Conservation (phyloP, 2,113 vertebrate genomes). For the Halcyon malimbica region DNA sequence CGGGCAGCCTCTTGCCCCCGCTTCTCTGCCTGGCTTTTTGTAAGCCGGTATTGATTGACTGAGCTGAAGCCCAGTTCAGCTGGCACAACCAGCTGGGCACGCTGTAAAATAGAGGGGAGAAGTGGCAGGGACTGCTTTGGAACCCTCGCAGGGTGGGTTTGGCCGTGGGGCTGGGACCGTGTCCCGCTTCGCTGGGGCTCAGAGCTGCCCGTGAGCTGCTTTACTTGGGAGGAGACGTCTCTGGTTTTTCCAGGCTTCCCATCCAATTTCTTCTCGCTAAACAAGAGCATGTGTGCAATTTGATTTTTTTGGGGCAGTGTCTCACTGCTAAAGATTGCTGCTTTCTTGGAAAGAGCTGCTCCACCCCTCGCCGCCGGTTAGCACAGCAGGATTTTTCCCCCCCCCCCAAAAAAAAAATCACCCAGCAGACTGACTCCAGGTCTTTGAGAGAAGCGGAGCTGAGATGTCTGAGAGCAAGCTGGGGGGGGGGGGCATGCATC, state of each 20-base stretch:
- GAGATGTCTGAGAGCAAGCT: rapidly evolving
- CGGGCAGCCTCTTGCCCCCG: background rate
- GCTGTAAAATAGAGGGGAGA: background rate
- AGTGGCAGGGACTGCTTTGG: background rate
- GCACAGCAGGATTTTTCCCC: background rate
- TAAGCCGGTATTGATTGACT: background rate
- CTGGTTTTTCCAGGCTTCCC: slow-evolving; percentile 30
- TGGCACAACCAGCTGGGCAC: background rate
- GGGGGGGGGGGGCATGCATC: background rate
- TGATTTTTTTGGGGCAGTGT: background rate
- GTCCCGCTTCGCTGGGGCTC: background rate
- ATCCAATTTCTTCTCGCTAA: slow-evolving; percentile 6
- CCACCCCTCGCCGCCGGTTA: background rate
- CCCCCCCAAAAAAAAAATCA: too few species aligned
- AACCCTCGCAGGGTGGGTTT: background rate
- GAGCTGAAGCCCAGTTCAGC: background rate
- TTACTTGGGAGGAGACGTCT: background rate
- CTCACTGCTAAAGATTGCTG: background rate
- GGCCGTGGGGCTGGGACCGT: background rate
- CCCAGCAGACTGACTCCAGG: background rate
- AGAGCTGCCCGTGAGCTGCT: background rate
- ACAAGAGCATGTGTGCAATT: slow-evolving; percentile 33
- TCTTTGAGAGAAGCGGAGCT: background rate
- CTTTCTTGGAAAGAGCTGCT: slow-evolving; percentile 41
- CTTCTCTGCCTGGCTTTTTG: background rate